These are phyloP conservation scores for Hirtodrosophila cameraria DNA, from an alignment of 2,888 invertebrate genomes.

Conservation along the genomic window DNA sequence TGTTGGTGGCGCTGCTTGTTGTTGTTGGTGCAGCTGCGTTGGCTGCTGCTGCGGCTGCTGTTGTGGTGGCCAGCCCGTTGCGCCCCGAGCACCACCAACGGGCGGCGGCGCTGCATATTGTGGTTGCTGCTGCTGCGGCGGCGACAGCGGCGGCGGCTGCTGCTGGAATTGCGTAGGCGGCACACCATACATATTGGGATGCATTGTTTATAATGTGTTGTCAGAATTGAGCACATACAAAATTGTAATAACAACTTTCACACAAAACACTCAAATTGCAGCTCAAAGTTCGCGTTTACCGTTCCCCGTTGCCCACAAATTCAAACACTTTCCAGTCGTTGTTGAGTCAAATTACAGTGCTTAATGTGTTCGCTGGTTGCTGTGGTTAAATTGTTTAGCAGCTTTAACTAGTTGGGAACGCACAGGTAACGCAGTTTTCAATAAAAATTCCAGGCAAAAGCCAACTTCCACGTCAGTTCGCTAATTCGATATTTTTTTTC, in stretches of 20 bases:
- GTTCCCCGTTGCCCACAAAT: constrained; percentile 22
- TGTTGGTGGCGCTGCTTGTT: constrained; percentile 30
- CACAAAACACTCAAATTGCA: constrained; percentile 45
- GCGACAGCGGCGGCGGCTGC: constrained; percentile 43
- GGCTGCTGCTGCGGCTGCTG: constrained; percentile 39
- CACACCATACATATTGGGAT: constrained; percentile 82
- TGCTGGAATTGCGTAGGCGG: constrained; percentile 80
- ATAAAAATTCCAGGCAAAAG: constrained; percentile 62
- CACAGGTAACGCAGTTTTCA: constrained; percentile 44
- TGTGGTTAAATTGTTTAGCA: constrained; percentile 24
- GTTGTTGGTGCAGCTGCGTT: constrained; percentile 51
- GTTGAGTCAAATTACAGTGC: constrained; percentile 16
- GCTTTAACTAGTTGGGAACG: constrained; percentile 29
- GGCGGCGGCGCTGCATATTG: constrained; percentile 63
- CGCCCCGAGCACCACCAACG: constrained; percentile 40
- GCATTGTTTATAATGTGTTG: constrained; percentile 46
- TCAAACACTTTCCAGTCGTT: constrained; percentile 16
- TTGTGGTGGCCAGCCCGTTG: constrained; percentile 62
- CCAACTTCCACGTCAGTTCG: constrained; percentile 82
- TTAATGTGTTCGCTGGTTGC: constrained; percentile 16
- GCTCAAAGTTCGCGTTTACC: constrained; percentile 74
- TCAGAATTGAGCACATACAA: constrained; percentile 42
- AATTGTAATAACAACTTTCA: constrained; percentile 64
- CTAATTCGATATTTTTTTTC: constrained; percentile 68
- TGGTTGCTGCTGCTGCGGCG: constrained; percentile 38